phyloP scores from a whole-genome alignment of 2,113 vertebrate species.

The Nesospiza acunhae region DNA sequence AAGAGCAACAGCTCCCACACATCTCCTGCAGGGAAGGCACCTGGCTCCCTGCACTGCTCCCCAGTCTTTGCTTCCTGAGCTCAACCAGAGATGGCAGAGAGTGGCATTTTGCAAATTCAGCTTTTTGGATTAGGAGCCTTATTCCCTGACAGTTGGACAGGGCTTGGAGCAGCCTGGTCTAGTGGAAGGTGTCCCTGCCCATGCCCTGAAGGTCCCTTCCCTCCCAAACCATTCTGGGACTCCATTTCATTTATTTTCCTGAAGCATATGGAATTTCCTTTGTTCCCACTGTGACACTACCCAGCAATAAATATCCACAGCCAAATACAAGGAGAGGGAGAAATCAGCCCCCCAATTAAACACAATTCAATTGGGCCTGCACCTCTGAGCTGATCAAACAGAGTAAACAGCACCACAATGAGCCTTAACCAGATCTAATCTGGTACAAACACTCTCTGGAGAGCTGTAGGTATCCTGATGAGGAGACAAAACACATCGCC shows the following conservation, averaged over 20 bases:
- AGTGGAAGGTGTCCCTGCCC: background rate
- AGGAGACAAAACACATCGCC: background rate
- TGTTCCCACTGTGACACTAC: background rate
- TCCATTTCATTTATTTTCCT: background rate
- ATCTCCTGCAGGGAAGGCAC: background rate
- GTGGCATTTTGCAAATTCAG: background rate
- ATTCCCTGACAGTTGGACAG: background rate
- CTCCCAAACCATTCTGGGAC: background rate
- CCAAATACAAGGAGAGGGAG: background rate
- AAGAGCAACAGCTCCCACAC: background rate
- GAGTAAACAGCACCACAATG: background rate
- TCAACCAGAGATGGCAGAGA: background rate
- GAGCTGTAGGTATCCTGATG: background rate
- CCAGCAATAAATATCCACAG: background rate
- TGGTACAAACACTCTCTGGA: background rate
- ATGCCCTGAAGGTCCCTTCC: background rate
- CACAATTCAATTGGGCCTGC: background rate
- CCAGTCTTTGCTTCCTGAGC: background rate
- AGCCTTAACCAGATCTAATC: constrained; percentile 34
- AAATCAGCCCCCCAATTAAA: background rate
- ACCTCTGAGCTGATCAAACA: background rate
- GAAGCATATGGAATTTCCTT: background rate
- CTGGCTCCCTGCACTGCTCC: background rate
- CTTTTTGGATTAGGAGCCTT: too few species aligned
- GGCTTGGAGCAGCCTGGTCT: background rate